Percentiles rank a stretch among this genome's conserved stretches.
phyloP scores from a whole-genome alignment of 1,140 invertebrate species.

The Bombus impatiens region DNA sequence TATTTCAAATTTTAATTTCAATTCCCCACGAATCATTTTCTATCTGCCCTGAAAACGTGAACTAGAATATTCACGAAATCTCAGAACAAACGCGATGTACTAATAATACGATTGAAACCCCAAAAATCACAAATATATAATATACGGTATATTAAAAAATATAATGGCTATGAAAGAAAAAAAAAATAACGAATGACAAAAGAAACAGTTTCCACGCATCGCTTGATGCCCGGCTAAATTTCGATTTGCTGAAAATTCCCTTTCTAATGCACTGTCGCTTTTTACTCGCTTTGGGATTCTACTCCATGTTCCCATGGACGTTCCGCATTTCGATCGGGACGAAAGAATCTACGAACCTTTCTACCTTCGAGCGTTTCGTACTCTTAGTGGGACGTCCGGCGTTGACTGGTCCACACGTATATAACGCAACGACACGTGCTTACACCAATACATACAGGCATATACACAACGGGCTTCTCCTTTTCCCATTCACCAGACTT shows the following conservation, averaged over 20 bases:
- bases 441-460: background rate
- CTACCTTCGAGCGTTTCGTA: slow-evolving; percentile 46
- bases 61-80: too few species aligned
- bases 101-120: too few species aligned
- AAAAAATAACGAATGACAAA: background rate
- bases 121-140: too few species aligned
- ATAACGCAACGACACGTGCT: background rate
- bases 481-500: slow-evolving; percentile 49
- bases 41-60: too few species aligned
- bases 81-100: too few species aligned
- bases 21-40: too few species aligned
- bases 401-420: slow-evolving; percentile 14
- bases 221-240: slow-evolving; percentile 1
- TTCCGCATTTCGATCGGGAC: slow-evolving; percentile 48
- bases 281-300: slow-evolving; percentile 37
- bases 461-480: background rate
- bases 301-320: slow-evolving; percentile 46
- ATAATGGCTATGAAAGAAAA: background rate
- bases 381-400: slow-evolving; percentile 44
- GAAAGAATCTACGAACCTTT: slow-evolving; percentile 46
- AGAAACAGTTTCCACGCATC: background rate
- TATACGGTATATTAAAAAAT: too few species aligned
- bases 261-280: slow-evolving; percentile 35
- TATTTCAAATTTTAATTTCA: too few species aligned
- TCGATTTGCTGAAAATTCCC: slow-evolving; percentile 32